Conservation (phyloP, 2,113 vertebrate species). For the Oreochromis tanganicae region DNA sequence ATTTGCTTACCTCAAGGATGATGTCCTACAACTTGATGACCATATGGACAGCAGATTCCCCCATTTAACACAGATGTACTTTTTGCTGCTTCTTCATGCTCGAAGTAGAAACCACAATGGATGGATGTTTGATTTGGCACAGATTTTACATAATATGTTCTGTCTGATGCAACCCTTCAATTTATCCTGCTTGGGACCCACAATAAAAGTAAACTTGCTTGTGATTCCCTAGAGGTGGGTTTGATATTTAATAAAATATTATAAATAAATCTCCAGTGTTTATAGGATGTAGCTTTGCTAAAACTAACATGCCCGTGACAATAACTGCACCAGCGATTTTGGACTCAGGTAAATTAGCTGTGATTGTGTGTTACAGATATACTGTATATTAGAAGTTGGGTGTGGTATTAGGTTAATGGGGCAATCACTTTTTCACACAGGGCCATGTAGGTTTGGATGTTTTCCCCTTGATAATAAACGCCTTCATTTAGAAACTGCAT, state of each 20-base stretch:
- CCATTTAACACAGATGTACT: background rate
- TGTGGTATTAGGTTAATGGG: background rate
- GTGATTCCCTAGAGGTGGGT: background rate
- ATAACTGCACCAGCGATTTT: background rate
- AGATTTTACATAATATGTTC: background rate
- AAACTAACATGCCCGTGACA: background rate
- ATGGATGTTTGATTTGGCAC: background rate
- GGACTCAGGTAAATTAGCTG: background rate
- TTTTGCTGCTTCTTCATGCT: background rate
- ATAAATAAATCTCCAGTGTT: background rate
- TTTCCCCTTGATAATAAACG: background rate
- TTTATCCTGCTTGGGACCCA: background rate
- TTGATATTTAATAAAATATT: background rate
- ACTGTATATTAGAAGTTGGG: background rate
- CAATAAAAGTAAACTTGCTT: background rate
- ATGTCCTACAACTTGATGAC: background rate
- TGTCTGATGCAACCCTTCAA: background rate
- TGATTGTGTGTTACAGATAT: background rate
- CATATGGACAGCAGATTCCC: background rate
- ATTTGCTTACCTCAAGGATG: background rate
- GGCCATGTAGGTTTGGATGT: background rate
- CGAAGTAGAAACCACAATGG: background rate
- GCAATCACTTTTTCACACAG: background rate
- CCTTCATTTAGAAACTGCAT: background rate
- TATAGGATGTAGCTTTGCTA: background rate